A percentile compares a stretch with the other conserved stretches of the same genome.
phyloP scores from a whole-genome alignment of 1,140 invertebrate genomes.

The Pissodes strobi region DNA sequence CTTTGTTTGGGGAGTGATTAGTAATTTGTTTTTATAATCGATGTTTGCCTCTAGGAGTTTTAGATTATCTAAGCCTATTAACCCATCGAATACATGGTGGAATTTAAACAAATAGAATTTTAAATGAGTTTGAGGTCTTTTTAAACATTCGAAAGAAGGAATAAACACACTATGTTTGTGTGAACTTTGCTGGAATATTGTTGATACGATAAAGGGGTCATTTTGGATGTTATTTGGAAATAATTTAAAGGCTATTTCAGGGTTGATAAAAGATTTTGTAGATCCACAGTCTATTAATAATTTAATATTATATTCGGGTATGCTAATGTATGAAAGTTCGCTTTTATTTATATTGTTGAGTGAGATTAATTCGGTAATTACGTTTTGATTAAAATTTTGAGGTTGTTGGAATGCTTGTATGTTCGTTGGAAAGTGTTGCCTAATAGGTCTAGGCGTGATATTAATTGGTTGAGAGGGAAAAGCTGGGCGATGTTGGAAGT shows the following conservation, averaged over 20 bases:
- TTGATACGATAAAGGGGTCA: conserved; percentile 6
- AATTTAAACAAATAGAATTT: conserved; percentile 23
- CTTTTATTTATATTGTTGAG: conserved; percentile 6
- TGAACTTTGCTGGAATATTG: neutral
- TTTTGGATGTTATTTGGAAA: neutral
- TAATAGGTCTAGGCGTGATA: too few relatives aligned
- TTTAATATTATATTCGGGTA: conserved; percentile 10
- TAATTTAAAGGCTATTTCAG: neutral
- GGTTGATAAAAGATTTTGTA: conserved; percentile 11
- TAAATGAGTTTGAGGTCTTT: neutral
- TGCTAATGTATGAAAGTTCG: conserved; percentile 7
- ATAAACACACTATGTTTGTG: conserved; percentile 1
- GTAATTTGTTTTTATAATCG: neutral
- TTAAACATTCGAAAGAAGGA: neutral
- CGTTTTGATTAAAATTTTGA: neutral
- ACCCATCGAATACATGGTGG: conserved; percentile 10
- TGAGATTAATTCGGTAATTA: conserved; percentile 1
- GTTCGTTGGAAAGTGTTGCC: neutral
- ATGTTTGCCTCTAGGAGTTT: conserved; percentile 10
- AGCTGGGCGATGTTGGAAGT: too few relatives aligned
- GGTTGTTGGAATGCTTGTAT: neutral
- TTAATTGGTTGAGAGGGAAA: too few relatives aligned
- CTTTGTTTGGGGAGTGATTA: conserved; percentile 2
- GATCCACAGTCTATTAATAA: conserved; percentile 3
- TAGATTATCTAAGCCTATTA: conserved; percentile 17